Conservation (phyloP, 1,140 invertebrate genomes). For the Saccostrea echinata region DNA sequence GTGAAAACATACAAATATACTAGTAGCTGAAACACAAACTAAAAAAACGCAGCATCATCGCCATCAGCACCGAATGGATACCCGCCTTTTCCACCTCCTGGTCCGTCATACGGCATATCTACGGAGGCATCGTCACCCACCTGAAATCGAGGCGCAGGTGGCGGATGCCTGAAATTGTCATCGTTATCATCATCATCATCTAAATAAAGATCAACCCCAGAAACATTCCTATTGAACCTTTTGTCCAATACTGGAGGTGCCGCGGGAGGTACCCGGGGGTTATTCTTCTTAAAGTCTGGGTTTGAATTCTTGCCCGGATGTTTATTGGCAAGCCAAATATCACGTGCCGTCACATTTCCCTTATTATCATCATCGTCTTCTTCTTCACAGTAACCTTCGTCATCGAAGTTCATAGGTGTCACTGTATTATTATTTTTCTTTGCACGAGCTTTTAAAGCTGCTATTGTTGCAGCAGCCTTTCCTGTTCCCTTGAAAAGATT, state of each 20-base stretch:
- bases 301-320: constrained; percentile 1
- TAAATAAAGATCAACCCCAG: not conserved
- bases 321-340: constrained; percentile 39
- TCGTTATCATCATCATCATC: not conserved
- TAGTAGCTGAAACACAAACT: not conserved
- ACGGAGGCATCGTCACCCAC: constrained; percentile 1
- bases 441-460: not conserved
- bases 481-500: not conserved
- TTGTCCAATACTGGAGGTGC: not conserved
- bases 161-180: constrained; percentile 21
- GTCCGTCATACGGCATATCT: not conserved
- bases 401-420: constrained; percentile 45
- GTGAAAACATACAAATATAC: too few species aligned
- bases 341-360: constrained; percentile 52
- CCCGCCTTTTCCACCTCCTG: not conserved
- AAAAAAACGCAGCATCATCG: constrained; percentile 13
- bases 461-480: not conserved
- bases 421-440: constrained; percentile 41
- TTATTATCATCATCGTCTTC: constrained; percentile 32
- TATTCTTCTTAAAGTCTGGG: not conserved
- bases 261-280: not conserved
- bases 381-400: constrained; percentile 43
- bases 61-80: not conserved
- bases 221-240: not conserved
- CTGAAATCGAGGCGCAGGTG: constrained; percentile 13